Evolutionary conservation across 2,113 vertebrate species (phyloP), one percentile per base, ranked within the genome.

Genomic region (Struthio camelus): DNA sequence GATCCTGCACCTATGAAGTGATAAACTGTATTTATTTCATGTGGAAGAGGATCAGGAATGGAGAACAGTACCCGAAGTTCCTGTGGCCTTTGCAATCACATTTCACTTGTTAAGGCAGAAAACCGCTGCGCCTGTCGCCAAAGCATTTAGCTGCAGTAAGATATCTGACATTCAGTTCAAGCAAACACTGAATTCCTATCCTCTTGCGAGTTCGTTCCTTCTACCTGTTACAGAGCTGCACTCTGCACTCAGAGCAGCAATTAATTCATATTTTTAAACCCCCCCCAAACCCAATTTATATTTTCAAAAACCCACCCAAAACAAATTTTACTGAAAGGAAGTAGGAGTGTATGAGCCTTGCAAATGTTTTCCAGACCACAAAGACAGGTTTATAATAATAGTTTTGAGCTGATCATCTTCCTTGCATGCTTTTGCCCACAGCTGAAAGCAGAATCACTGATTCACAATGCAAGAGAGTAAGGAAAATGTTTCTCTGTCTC

Each of bases 401-500:
- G 22, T 88, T 93, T 87, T 42, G 70, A 86, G 30, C n/a, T 30
- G 64, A 23, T 58, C 11, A 36, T 72, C 73, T 80, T 85, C 32
- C 19, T 67, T 64, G 42, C 19, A 18, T 42, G 24, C 32, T 88
- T 93, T 76, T 51, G 50, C 40, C 94, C 30, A 70, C 48, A 64
- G 28, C 78, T 77, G n/a, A 87, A 81, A 87, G 36, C 15, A 34
- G 44, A 64, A 66, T 46, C 58, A 42, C 46, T 40, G 86, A 72
- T 65, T 72, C 48, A n/a, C 71, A 69, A 32, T 46, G 20, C 48
- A 69, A 44, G 44, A 89, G 40, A 94, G 58, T 14, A 80, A 34
- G 69, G 36, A 91, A 91, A 69, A 83, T 58, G 1, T 56, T 79
- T 72, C 17, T 59, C 80, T 91, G 86, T 58, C 79, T 89, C n/a